phyloP scores from a whole-genome alignment of 2,888 invertebrate species.

The Melinaea menophilus region DNA sequence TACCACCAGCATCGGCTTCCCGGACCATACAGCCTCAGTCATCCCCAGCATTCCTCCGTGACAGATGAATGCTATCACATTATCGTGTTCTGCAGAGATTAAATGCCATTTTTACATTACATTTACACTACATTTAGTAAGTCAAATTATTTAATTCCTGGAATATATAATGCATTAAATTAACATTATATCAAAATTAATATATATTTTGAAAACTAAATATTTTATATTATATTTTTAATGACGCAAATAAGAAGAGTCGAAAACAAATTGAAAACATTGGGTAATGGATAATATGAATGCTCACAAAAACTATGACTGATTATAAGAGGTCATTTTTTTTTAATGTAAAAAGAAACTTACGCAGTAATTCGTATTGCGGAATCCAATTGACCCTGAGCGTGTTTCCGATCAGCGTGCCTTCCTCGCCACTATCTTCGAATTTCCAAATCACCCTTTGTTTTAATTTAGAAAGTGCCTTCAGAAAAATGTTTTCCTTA shows the following conservation, averaged over 20 bases:
- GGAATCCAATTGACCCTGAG: conserved; percentile 83
- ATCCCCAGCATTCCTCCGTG: conserved; percentile 81
- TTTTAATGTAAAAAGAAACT: conserved; percentile 48
- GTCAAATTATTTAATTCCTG: background rate
- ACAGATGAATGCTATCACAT: conserved; percentile 78
- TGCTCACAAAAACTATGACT: too few species aligned
- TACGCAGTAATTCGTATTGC: conserved; percentile 84
- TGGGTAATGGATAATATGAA: too few species aligned
- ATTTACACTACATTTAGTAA: background rate
- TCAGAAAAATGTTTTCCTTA: conserved; percentile 79
- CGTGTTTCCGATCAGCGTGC: conserved; percentile 68
- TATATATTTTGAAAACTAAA: too few species aligned
- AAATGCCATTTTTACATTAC: background rate
- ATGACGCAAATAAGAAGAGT: too few species aligned
- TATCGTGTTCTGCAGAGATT: conserved; percentile 72
- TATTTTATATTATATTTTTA: too few species aligned
- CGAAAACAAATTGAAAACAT: too few species aligned
- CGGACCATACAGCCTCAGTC: conserved; percentile 79
- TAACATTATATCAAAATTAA: too few species aligned
- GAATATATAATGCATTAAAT: too few species aligned
- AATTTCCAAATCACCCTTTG: conserved; percentile 89
- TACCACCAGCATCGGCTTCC: conserved; percentile 79
- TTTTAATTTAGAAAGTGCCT: conserved; percentile 80
- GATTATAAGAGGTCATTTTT: too few species aligned
- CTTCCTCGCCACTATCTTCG: conserved; percentile 75